These are phyloP conservation scores for Zaprionus inermis DNA, from an alignment of 1,140 invertebrate genomes.

Conservation along the genomic window DNA sequence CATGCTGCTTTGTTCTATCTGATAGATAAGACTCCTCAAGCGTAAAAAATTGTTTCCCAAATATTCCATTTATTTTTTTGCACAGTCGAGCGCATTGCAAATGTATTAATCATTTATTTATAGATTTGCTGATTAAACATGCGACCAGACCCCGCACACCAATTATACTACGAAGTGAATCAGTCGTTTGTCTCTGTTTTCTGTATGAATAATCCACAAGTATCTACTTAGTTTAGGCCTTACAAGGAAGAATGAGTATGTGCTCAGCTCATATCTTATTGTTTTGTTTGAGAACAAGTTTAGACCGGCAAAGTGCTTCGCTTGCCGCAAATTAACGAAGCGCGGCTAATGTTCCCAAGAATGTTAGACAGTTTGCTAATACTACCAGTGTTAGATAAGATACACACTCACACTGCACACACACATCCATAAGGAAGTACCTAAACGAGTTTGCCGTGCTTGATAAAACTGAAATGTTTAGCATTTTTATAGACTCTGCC, in stretches of 20 bases:
- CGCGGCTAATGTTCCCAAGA: conserved; percentile 21
- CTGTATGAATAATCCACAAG: conserved; percentile 1
- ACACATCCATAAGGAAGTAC: neutral
- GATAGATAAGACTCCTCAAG: neutral
- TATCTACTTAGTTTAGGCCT: neutral
- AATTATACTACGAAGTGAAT: conserved; percentile 32
- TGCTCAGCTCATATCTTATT: conserved; percentile 2
- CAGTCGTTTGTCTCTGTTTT: neutral
- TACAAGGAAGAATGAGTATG: conserved; percentile 11
- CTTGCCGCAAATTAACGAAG: conserved; percentile 5
- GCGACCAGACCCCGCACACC: conserved; percentile 2
- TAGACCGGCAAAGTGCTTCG: conserved; percentile 4
- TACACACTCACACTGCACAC: conserved; percentile 13
- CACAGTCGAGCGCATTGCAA: conserved; percentile 39
- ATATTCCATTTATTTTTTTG: neutral
- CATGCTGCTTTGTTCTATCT: conserved; percentile 9
- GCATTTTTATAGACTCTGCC: conserved; percentile 23
- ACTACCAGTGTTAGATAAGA: conserved; percentile 42
- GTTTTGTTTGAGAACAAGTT: conserved; percentile 22
- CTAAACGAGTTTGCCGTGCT: conserved; percentile 17
- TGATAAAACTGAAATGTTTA: conserved; percentile 43
- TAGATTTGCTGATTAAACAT: conserved; percentile 75
- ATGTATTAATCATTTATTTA: conserved; percentile 72
- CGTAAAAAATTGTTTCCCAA: conserved; percentile 35
- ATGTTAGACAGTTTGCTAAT: conserved; percentile 23